Evolutionary conservation across 2,113 vertebrate genomes (phyloP).

Genomic region (Egretta garzetta): DNA sequence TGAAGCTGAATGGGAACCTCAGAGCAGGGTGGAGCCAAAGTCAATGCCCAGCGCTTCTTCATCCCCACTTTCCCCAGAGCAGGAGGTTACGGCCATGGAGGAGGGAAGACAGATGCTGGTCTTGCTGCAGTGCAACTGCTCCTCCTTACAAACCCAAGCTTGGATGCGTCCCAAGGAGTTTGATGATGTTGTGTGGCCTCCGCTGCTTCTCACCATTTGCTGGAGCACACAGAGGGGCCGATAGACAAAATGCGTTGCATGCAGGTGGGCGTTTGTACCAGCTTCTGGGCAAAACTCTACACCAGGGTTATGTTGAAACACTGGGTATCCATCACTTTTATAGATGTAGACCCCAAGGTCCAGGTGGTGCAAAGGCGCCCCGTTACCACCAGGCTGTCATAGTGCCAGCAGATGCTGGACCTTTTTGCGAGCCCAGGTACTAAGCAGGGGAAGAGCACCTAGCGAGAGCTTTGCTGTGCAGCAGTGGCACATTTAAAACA

Average conservation of each 20-base stretch:
- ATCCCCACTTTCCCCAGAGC: neutral
- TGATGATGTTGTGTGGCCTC: neutral
- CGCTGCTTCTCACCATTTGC: neutral
- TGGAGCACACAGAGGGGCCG: neutral
- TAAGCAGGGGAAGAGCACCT: neutral
- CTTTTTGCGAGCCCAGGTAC: neutral
- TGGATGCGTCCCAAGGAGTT: neutral
- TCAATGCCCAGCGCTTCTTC: rapidly evolving
- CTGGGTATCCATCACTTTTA: neutral
- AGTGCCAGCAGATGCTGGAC: neutral
- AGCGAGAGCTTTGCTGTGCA: neutral
- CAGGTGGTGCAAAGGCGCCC: neutral
- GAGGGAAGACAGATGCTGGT: neutral
- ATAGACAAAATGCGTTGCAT: neutral
- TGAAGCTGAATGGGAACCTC: neutral
- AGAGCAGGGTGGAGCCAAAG: rapidly evolving
- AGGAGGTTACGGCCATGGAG: neutral
- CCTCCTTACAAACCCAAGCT: neutral
- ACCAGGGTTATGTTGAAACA: neutral
- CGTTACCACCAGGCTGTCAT: neutral
- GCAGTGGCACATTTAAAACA: neutral
- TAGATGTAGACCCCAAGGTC: neutral
- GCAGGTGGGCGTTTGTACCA: neutral
- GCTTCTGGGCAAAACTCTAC: neutral
- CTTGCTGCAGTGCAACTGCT: neutral